These are phyloP conservation scores for Hemicordylus capensis DNA, from an alignment of 2,113 vertebrate genomes.

Conservation along the genomic window DNA sequence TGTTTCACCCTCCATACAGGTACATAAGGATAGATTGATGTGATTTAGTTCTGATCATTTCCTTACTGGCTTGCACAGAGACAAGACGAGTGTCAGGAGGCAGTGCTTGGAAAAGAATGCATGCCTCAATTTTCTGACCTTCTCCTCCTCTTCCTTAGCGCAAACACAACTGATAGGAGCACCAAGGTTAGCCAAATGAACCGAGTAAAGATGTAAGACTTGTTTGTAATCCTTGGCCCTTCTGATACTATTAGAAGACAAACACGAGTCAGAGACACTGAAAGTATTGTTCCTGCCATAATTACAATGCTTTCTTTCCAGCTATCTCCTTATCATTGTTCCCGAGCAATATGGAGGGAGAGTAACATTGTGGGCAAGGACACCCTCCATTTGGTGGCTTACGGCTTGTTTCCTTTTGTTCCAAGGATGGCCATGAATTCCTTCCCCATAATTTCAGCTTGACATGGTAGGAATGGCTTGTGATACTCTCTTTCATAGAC, in stretches of 20 bases:
- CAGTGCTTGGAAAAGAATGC: not conserved
- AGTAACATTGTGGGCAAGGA: conserved; percentile 52
- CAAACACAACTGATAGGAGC: accelerated
- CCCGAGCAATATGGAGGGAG: not conserved
- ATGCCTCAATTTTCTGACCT: not conserved
- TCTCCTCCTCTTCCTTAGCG: too few species aligned
- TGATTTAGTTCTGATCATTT: too few species aligned
- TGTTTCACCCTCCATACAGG: too few species aligned
- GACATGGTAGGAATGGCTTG: conserved; percentile 60
- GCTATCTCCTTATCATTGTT: conserved; percentile 62
- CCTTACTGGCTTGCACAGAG: not conserved
- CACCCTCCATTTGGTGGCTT: conserved; percentile 48
- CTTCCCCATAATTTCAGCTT: conserved; percentile 48
- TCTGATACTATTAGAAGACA: conserved; percentile 34
- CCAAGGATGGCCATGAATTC: conserved; percentile 65
- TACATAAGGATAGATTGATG: too few species aligned
- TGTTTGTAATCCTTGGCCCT: conserved; percentile 44
- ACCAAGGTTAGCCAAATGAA: not conserved
- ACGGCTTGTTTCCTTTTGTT: conserved; percentile 61
- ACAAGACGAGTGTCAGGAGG: not conserved
- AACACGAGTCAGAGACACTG: conserved; percentile 54
- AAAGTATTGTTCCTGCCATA: conserved; percentile 50
- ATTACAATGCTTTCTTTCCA: conserved; percentile 26
- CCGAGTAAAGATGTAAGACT: not conserved
- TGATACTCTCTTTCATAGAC: conserved; percentile 52